A percentile compares a stretch with the other conserved stretches of the same genome.
These are phyloP conservation scores for Eupeodes corollae DNA, from an alignment of 1,140 invertebrate genomes.

Conservation along the genomic window DNA sequence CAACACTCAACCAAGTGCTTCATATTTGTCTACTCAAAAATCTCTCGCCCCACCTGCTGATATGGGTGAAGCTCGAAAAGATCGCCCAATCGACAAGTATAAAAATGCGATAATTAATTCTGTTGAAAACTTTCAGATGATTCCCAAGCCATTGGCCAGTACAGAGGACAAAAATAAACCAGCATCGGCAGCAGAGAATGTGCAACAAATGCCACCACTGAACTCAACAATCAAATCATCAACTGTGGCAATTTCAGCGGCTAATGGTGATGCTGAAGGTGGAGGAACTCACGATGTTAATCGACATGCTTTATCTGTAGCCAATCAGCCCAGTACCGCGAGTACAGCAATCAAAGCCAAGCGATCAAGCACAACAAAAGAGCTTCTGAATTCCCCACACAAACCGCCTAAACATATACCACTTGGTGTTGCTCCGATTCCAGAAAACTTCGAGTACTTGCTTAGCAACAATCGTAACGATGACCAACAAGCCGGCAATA, in stretches of 20 bases:
- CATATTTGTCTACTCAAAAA: no score
- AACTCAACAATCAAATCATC: conserved; percentile 20
- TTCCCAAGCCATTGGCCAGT: conserved; percentile 17
- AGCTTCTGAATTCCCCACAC: conserved; percentile 19
- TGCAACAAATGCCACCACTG: conserved; percentile 18
- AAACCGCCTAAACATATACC: conserved; percentile 18
- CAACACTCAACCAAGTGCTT: conserved; percentile 3
- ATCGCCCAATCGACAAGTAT: neutral
- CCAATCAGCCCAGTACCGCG: neutral
- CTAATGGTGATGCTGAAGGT: neutral
- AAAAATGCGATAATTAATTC: conserved; percentile 28
- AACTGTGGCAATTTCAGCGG: neutral
- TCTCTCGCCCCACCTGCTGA: neutral
- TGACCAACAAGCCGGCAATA: neutral
- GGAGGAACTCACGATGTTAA: neutral
- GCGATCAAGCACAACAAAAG: conserved; percentile 11
- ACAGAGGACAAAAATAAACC: conserved; percentile 11
- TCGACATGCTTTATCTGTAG: neutral
- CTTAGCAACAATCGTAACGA: neutral
- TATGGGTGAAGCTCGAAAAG: neutral
- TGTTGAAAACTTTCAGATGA: conserved; percentile 39
- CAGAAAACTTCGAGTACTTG: conserved; percentile 26
- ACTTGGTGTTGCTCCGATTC: conserved; percentile 33
- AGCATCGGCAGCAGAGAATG: conserved; percentile 8
- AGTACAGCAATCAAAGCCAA: conserved; percentile 5